phyloP scores from a whole-genome alignment of 2,888 invertebrate species.

The Odontocolon sp. region DNA sequence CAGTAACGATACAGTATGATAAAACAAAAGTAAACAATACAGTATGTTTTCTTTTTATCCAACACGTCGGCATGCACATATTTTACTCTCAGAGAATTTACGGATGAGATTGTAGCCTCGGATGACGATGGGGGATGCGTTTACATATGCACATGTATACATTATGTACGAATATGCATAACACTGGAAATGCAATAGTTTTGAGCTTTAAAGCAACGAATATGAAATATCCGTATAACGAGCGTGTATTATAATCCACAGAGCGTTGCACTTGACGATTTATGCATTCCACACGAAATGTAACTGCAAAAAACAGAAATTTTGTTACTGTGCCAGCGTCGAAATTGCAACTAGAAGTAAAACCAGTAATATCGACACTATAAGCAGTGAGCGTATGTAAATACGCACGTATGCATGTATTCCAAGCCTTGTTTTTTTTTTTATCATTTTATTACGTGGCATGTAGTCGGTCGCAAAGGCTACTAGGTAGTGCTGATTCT shows the following conservation, averaged over 20 bases:
- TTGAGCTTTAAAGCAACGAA: conserved; percentile 23
- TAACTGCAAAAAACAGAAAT: background rate
- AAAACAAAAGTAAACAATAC: no score
- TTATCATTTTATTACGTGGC: conserved; percentile 18
- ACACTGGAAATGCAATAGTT: conserved; percentile 13
- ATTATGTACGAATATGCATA: background rate
- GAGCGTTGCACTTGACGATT: conserved; percentile 13
- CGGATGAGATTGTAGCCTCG: background rate
- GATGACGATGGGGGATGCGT: background rate
- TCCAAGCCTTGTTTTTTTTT: conserved; percentile 1
- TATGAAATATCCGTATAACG: conserved; percentile 36
- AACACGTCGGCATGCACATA: background rate
- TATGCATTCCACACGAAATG: conserved; percentile 26
- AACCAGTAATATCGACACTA: conserved; percentile 4
- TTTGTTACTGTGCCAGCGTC: conserved; percentile 10
- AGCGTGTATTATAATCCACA: conserved; percentile 19
- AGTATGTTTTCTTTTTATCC: background rate
- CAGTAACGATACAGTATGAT: no score
- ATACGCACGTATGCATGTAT: background rate
- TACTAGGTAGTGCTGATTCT: conserved; percentile 30
- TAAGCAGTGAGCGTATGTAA: background rate
- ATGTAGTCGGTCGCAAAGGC: conserved; percentile 1
- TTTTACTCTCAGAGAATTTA: background rate
- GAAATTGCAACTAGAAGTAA: background rate
- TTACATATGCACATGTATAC: background rate